These are phyloP conservation scores for Phalanger gymnotis DNA, from an alignment of 2,797 vertebrate genomes.

Conservation along the genomic window DNA sequence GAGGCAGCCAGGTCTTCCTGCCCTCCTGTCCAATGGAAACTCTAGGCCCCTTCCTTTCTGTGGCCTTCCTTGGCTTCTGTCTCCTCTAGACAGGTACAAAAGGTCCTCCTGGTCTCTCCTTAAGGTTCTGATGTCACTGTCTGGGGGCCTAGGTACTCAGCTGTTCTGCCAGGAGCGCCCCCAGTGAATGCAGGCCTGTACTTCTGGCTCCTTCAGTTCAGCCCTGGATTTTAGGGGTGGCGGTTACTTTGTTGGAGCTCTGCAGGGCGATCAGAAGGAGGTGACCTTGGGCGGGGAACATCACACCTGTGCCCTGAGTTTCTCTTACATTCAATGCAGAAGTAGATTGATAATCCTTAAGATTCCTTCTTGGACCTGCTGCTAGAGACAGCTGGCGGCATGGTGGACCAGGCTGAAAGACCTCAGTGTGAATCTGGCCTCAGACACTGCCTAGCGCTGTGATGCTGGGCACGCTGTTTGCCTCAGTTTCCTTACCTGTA, in stretches of 20 bases:
- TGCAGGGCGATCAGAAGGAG: no score
- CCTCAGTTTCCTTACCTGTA: not conserved
- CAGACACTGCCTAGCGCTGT: not conserved
- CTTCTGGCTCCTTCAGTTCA: no score
- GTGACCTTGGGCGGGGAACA: no score
- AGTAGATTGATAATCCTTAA: not conserved
- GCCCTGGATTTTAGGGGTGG: no score
- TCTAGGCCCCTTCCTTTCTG: not conserved
- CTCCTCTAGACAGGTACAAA: no score
- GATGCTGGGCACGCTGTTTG: not conserved
- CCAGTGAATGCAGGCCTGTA: no score
- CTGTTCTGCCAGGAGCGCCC: not conserved
- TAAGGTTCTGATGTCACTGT: slow-evolving; percentile 13
- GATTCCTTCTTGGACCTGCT: not conserved
- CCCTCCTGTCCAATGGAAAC: not conserved
- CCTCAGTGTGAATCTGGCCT: no score
- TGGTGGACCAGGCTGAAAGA: no score
- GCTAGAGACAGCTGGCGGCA: not conserved
- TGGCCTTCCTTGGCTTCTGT: not conserved
- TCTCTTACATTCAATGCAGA: no score
- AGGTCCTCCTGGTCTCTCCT: not conserved
- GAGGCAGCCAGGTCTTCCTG: not conserved
- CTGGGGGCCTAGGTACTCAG: slow-evolving; percentile 37
- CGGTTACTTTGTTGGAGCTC: no score
- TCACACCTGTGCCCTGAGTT: not conserved